Percentiles rank a stretch among this genome's conserved stretches.
Conservation (phyloP, 2,888 invertebrate species). For the Adineta ricciae region DNA sequence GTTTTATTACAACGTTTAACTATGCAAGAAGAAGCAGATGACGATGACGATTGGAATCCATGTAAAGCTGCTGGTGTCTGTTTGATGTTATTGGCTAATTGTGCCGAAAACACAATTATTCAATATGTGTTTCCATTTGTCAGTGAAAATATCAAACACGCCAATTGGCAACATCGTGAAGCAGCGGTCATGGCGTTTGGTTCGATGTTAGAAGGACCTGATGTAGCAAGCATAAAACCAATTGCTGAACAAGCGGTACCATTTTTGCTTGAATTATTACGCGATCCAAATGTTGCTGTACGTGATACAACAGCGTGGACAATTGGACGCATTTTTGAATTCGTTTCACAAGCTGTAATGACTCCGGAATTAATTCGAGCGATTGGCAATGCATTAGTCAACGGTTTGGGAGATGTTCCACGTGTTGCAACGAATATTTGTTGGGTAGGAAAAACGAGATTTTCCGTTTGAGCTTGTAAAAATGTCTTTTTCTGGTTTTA, state of each 20-base stretch:
- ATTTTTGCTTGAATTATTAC: conserved; percentile 83
- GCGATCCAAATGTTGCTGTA: conserved; percentile 82
- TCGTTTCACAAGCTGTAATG: conserved; percentile 35
- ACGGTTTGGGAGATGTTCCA: conserved; percentile 37
- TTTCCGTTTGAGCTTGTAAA: background rate
- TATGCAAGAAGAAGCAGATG: conserved; percentile 71
- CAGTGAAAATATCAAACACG: conserved; percentile 78
- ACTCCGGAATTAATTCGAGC: conserved; percentile 25
- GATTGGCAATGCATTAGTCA: conserved; percentile 36
- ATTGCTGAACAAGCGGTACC: conserved; percentile 92
- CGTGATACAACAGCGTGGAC: conserved; percentile 97
- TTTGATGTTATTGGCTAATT: conserved; percentile 87
- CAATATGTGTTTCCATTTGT: conserved; percentile 89
- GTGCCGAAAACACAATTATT: conserved; percentile 94
- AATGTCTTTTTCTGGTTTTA: background rate
- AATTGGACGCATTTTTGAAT: conserved; percentile 90
- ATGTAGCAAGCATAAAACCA: conserved; percentile 72
- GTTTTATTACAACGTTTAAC: conserved; percentile 83
- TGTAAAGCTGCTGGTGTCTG: conserved; percentile 98
- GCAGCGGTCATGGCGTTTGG: conserved; percentile 98
- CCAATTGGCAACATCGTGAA: conserved; percentile 76
- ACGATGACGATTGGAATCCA: conserved; percentile 98
- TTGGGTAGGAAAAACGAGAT: conserved; percentile 60
- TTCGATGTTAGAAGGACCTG: conserved; percentile 77
- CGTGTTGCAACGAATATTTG: conserved; percentile 90